Evolutionary conservation across 2,888 invertebrate genomes (phyloP).

Genomic region (Rhyacophila evoluta): DNA sequence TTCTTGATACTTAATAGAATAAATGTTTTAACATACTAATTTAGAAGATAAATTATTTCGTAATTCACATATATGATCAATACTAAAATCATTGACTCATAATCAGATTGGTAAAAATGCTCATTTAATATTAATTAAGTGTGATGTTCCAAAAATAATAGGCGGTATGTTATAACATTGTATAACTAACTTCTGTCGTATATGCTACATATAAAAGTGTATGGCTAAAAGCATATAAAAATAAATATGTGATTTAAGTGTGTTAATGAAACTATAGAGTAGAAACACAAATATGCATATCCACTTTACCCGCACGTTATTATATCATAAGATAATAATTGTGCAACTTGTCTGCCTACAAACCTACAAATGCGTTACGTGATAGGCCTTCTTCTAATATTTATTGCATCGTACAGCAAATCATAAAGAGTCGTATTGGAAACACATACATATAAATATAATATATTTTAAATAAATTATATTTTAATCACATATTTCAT

Average conservation of each 20-base stretch:
- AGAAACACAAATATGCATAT: constrained; percentile 4
- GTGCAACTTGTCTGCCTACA: constrained; percentile 41
- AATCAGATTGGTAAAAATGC: no score
- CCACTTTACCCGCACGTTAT: neutral
- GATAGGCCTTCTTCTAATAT: constrained; percentile 3
- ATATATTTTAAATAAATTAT: neutral
- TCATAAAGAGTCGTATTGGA: neutral
- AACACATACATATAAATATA: no score
- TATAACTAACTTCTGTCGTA: no score
- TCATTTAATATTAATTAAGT: no score
- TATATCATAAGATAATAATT: constrained; percentile 28
- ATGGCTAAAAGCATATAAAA: neutral
- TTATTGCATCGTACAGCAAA: neutral
- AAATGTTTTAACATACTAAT: no score
- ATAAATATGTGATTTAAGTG: neutral
- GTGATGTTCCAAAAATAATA: no score
- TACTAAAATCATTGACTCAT: no score
- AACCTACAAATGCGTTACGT: constrained; percentile 34
- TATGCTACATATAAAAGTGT: neutral
- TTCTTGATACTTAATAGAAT: no score
- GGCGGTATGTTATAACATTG: no score
- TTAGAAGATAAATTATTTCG: no score
- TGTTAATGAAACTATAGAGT: neutral
- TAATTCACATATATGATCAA: no score
- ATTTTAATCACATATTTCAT: no score